phyloP scores from a whole-genome alignment of 2,888 invertebrate species.

The Hyposoter dolosus region DNA sequence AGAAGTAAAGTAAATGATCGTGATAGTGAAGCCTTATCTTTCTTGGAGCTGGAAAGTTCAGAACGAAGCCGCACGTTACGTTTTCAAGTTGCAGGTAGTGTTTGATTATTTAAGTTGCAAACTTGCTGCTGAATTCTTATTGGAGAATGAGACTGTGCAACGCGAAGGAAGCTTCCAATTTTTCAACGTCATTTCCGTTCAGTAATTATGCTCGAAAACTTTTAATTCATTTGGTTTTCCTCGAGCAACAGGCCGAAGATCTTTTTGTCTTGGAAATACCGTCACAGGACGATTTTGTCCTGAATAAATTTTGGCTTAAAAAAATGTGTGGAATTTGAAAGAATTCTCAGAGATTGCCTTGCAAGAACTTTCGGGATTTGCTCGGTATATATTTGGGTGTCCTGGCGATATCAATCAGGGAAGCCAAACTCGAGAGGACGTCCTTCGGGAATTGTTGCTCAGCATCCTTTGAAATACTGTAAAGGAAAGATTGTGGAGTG shows the following conservation, averaged over 20 bases:
- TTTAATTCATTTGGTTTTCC: neutral
- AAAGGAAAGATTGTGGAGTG: neutral
- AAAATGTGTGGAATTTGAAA: neutral
- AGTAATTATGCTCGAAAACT: neutral
- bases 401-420: constrained; percentile 29
- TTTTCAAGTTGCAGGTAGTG: neutral
- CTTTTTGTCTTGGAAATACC: neutral
- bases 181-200: neutral
- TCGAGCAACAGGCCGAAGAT: neutral
- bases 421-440: neutral
- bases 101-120: neutral
- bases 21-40: neutral
- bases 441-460: neutral
- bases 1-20: neutral
- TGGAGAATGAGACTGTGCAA: neutral
- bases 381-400: constrained; percentile 1
- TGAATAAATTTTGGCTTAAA: neutral
- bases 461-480: neutral
- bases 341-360: neutral
- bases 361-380: neutral
- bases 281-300: neutral
- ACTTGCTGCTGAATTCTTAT: neutral
- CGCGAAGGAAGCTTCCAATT: neutral
- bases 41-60: neutral
- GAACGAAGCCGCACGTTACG: neutral